phyloP scores from a whole-genome alignment of 2,113 vertebrate species.

The Anoplopoma fimbria region DNA sequence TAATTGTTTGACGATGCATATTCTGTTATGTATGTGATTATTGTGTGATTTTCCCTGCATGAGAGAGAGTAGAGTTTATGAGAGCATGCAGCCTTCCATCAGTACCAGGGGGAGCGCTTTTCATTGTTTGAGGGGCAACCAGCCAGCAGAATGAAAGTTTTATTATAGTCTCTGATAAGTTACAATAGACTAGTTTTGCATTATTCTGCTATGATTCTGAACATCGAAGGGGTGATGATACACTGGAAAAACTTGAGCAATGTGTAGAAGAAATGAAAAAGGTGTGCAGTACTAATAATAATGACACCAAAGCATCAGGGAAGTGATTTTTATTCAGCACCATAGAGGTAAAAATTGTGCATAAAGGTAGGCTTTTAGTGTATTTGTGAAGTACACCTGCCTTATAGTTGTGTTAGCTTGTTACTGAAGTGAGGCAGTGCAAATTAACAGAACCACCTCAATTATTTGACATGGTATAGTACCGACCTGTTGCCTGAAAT shows the following conservation, averaged over 20 bases:
- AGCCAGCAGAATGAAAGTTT: neutral
- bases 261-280: neutral
- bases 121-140: neutral
- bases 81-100: constrained; percentile 16
- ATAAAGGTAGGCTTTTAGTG: neutral
- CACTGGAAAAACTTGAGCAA: neutral
- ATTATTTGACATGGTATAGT: neutral
- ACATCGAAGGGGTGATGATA: neutral
- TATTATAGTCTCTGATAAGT: neutral
- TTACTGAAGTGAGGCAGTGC: neutral
- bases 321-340: neutral
- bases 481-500: neutral
- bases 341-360: neutral
- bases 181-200: neutral
- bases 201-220: neutral
- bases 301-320: neutral
- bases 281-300: too few relatives aligned
- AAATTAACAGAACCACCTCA: neutral
- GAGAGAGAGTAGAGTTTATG: constrained; percentile 8
- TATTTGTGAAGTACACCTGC: neutral
- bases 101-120: neutral
- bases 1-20: constrained; percentile 12
- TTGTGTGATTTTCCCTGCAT: constrained; percentile 10
- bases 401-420: neutral
- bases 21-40: constrained; percentile 18